A percentile compares a stretch with the other conserved stretches of the same genome.
phyloP scores from a whole-genome alignment of 2,888 invertebrate species.

The Microctonus brassicae region DNA sequence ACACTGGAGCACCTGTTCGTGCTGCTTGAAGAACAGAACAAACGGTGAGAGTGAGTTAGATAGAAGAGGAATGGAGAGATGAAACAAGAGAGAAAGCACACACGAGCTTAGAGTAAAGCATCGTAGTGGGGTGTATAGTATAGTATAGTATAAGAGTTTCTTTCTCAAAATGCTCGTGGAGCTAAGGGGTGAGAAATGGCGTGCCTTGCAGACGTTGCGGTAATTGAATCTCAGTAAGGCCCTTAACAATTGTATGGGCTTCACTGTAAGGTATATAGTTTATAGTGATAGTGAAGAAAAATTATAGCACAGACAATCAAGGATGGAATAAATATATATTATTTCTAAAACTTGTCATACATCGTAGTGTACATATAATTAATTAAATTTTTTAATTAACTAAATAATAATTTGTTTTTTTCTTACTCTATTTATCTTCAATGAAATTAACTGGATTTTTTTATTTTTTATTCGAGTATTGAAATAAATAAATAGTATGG shows the following conservation, averaged over 20 bases:
- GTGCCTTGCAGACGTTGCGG: constrained; percentile 69
- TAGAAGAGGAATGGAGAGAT: constrained; percentile 19
- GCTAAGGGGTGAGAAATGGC: constrained; percentile 58
- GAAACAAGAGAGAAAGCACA: constrained; percentile 22
- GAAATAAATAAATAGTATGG: neutral
- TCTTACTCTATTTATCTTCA: neutral
- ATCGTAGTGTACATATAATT: neutral
- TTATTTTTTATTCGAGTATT: neutral
- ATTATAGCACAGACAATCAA: neutral
- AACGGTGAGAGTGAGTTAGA: constrained; percentile 38
- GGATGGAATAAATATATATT: neutral
- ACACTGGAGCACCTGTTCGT: constrained; percentile 67
- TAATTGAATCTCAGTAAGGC: constrained; percentile 69
- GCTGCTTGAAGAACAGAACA: constrained; percentile 59
- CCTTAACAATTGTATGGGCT: constrained; percentile 29
- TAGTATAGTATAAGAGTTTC: constrained; percentile 49
- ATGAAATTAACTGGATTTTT: neutral
- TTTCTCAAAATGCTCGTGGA: constrained; percentile 32
- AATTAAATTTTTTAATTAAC: neutral
- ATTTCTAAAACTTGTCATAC: neutral
- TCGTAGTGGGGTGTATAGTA: too few species aligned
- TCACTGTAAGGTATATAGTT: constrained; percentile 6
- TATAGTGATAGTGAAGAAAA: neutral
- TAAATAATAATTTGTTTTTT: too few species aligned
- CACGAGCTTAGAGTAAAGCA: constrained; percentile 5